Evolutionary conservation across 2,113 vertebrate genomes (phyloP).

Genomic region (Gobiocypris rarus): DNA sequence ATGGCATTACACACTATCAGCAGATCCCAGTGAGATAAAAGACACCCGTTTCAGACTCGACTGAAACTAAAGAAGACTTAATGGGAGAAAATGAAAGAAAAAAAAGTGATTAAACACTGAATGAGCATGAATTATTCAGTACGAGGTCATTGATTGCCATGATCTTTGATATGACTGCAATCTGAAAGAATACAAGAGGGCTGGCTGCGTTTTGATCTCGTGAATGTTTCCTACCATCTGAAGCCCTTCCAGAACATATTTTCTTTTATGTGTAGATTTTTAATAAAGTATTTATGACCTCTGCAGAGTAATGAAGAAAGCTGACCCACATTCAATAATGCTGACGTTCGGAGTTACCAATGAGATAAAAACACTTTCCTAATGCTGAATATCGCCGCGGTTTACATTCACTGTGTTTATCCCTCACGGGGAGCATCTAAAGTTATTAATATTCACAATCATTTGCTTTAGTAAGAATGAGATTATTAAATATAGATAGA

Average conservation of each 20-base stretch:
- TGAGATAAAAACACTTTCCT: background rate
- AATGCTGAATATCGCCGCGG: background rate
- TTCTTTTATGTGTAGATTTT: slow-evolving; percentile 21
- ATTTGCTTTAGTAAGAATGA: background rate
- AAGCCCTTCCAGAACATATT: background rate
- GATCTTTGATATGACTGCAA: slow-evolving; percentile 11
- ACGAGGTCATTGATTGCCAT: background rate
- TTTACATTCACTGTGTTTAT: background rate
- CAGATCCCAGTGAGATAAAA: background rate
- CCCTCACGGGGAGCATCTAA: background rate
- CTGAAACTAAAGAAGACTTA: background rate
- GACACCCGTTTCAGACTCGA: background rate
- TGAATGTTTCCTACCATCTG: background rate
- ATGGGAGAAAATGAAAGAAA: background rate
- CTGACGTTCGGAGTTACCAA: background rate
- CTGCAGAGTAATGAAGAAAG: slow-evolving; percentile 1
- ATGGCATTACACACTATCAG: background rate
- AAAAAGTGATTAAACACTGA: slow-evolving; percentile 17
- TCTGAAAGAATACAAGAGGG: background rate
- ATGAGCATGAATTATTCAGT: background rate
- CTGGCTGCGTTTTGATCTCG: slow-evolving; percentile 1
- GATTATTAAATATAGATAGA: background rate
- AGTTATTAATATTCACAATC: background rate
- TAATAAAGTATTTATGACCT: slow-evolving; percentile 9
- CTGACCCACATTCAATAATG: background rate